Conservation (phyloP, 2,888 invertebrate genomes). For the Drosophila limbata region DNA sequence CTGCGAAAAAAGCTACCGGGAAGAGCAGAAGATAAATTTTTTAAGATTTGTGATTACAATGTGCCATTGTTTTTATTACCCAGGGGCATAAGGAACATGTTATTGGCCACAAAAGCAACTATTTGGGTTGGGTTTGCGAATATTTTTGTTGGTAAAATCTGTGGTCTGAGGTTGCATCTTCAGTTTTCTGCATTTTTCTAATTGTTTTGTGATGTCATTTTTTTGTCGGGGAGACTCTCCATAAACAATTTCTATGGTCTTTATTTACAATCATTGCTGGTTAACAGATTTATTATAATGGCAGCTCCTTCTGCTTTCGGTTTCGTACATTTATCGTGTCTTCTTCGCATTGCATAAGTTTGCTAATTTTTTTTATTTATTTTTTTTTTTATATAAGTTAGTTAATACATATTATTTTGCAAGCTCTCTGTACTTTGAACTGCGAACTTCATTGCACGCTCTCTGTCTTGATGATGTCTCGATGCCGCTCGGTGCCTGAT, state of each 20-base stretch:
- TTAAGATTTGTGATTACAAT: slow-evolving; percentile 69
- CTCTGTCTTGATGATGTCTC: slow-evolving; percentile 24
- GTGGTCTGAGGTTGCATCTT: slow-evolving; percentile 32
- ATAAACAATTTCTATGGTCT: slow-evolving; percentile 38
- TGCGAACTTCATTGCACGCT: slow-evolving; percentile 75
- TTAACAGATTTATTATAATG: slow-evolving; percentile 77
- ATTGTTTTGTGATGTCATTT: slow-evolving; percentile 58
- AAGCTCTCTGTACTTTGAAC: slow-evolving; percentile 75
- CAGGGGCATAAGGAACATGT: slow-evolving; percentile 37
- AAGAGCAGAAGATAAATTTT: slow-evolving; percentile 67
- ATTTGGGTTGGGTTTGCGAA: slow-evolving; percentile 43
- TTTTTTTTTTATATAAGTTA: slow-evolving; percentile 80
- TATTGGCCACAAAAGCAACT: slow-evolving; percentile 4
- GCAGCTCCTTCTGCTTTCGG: slow-evolving; percentile 14
- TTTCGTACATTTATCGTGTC: slow-evolving; percentile 58
- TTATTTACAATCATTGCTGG: slow-evolving; percentile 40
- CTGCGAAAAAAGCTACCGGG: slow-evolving; percentile 76
- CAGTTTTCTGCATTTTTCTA: slow-evolving; percentile 48
- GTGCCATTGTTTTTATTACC: slow-evolving; percentile 74
- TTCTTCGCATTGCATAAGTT: slow-evolving; percentile 80
- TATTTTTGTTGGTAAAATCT: background rate
- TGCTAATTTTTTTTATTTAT: slow-evolving; percentile 62
- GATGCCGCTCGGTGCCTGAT: slow-evolving; percentile 58
- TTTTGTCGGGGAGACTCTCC: slow-evolving; percentile 7
- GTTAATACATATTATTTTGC: slow-evolving; percentile 84